A percentile compares a stretch with the other conserved stretches of the same genome.
Evolutionary conservation across 2,797 vertebrate species (phyloP).

Genomic region (Hemibagrus guttatus): DNA sequence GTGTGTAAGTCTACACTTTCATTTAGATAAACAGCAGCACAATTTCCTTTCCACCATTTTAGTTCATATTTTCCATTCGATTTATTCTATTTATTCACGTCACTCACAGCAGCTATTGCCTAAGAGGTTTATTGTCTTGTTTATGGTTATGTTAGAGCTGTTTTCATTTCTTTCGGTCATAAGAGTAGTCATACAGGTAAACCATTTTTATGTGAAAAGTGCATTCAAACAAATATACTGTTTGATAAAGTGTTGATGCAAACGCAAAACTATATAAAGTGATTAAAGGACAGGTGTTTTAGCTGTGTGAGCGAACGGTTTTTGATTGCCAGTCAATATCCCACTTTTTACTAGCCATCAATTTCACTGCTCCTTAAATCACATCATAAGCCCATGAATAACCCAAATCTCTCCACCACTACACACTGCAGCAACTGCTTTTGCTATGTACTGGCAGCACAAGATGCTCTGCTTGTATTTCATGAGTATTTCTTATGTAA

Average conservation of each 20-base stretch:
- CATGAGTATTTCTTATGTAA: background rate
- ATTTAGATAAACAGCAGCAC: background rate
- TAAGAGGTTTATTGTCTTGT: background rate
- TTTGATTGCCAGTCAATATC: background rate
- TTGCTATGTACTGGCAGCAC: background rate
- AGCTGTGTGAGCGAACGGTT: background rate
- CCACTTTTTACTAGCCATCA: background rate
- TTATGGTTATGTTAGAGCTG: background rate
- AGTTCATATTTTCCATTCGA: background rate
- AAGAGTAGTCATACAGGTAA: background rate
- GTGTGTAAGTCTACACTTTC: background rate
- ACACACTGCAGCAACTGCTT: background rate
- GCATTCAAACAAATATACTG: background rate
- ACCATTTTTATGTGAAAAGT: background rate
- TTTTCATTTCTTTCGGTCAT: background rate
- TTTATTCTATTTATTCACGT: background rate
- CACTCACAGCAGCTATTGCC: background rate
- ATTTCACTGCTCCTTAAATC: background rate
- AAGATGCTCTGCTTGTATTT: background rate
- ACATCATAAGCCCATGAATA: background rate
- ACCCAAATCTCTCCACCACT: background rate
- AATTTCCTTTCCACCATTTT: background rate
- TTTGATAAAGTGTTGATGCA: background rate
- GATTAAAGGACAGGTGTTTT: background rate
- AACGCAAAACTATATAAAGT: background rate